phyloP scores from a whole-genome alignment of 2,888 invertebrate genomes.

The Sesia apiformis region DNA sequence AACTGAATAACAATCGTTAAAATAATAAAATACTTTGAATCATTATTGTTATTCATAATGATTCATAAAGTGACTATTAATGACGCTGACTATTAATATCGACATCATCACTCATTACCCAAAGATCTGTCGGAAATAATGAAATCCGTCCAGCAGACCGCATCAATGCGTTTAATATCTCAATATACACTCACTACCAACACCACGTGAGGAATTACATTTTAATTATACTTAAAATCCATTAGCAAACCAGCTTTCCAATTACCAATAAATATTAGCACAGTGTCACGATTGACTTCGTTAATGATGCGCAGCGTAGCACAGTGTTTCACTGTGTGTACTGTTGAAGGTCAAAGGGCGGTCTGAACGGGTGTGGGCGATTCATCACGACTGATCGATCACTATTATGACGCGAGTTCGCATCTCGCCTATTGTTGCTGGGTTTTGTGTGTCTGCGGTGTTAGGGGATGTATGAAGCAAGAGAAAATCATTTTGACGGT shows the following conservation, averaged over 20 bases:
- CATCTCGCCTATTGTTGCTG: slow-evolving; percentile 4
- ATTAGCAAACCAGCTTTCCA: not conserved
- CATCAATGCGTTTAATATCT: slow-evolving; percentile 10
- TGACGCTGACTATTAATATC: not conserved
- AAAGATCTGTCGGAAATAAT: slow-evolving; percentile 5
- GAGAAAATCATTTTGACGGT: not conserved
- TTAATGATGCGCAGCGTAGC: not conserved
- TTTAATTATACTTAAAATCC: slow-evolving; percentile 21
- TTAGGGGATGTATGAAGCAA: not conserved
- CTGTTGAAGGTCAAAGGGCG: not conserved
- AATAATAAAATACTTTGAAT: not conserved
- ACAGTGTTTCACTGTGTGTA: not conserved
- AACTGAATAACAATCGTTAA: no score
- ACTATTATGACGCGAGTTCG: slow-evolving; percentile 38
- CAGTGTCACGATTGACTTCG: not conserved
- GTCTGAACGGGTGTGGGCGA: slow-evolving; percentile 5
- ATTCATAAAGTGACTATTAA: not conserved
- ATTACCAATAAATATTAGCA: not conserved
- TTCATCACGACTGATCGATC: slow-evolving; percentile 53
- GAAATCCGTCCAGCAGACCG: slow-evolving; percentile 10
- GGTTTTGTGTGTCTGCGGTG: slow-evolving; percentile 4
- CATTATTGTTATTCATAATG: not conserved
- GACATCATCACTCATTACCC: not conserved
- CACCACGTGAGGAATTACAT: slow-evolving; percentile 15
- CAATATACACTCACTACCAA: slow-evolving; percentile 8